Evolutionary conservation across 2,113 vertebrate genomes (phyloP).

Genomic region (Phodopus roborovskii): DNA sequence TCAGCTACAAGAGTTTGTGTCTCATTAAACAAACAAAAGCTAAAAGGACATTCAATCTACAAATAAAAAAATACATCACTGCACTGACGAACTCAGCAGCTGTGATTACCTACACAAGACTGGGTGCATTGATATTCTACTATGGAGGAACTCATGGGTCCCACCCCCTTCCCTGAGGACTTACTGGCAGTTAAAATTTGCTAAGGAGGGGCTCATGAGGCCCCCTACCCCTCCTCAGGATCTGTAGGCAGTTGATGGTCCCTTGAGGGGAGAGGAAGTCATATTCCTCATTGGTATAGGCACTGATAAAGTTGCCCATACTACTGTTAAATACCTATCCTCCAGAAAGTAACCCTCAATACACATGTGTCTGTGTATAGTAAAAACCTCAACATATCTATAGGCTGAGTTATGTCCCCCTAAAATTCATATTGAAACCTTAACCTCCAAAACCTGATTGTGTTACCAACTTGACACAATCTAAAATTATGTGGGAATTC

Average conservation of each 20-base stretch:
- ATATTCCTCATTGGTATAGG: background rate
- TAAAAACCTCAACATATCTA: background rate
- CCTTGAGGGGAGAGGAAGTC: background rate
- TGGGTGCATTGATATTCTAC: background rate
- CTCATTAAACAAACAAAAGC: background rate
- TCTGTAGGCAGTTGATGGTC: background rate
- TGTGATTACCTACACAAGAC: background rate
- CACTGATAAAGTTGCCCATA: background rate
- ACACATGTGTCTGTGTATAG: background rate
- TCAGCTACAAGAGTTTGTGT: background rate
- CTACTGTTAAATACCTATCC: background rate
- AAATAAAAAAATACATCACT: slow-evolving; percentile 1
- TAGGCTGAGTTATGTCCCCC: background rate
- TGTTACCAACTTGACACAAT: background rate
- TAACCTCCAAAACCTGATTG: background rate
- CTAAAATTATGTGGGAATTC: background rate
- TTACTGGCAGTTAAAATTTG: background rate
- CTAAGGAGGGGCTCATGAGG: background rate
- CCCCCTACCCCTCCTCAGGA: too few relatives aligned
- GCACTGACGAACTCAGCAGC: background rate
- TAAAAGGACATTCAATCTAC: background rate
- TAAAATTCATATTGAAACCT: background rate
- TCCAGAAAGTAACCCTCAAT: background rate
- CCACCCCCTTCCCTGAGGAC: background rate
- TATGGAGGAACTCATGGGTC: background rate